phyloP scores from a whole-genome alignment of 2,797 vertebrate species.

The Aeoliscus strigatus region DNA sequence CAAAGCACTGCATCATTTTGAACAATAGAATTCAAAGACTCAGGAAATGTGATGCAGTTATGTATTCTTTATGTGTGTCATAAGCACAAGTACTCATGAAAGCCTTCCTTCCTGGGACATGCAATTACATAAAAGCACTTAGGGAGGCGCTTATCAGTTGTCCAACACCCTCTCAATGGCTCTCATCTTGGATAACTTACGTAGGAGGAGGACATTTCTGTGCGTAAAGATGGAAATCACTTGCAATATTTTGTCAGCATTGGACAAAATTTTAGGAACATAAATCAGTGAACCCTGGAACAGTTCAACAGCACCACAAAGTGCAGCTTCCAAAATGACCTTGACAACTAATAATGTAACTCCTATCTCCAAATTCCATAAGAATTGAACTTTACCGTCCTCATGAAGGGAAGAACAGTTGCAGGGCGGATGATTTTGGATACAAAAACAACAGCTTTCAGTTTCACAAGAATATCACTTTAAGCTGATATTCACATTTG shows the following conservation, averaged over 20 bases:
- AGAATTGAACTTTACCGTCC: neutral
- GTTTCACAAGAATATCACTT: constrained; percentile 48
- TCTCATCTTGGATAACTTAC: too few species aligned
- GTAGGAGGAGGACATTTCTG: too few species aligned
- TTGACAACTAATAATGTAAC: too few species aligned
- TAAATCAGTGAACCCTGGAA: too few species aligned
- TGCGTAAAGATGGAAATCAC: neutral
- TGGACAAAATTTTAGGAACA: too few species aligned
- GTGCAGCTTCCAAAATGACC: too few species aligned
- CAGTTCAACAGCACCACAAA: too few species aligned
- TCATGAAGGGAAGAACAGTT: too few species aligned
- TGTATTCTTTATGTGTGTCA: neutral
- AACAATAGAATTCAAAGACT: too few species aligned
- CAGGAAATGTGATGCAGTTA: neutral
- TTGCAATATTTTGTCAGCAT: too few species aligned
- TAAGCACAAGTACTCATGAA: neutral
- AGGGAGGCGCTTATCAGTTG: neutral
- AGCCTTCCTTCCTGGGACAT: neutral
- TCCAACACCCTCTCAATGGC: neutral
- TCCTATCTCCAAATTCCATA: neutral
- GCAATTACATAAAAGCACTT: neutral
- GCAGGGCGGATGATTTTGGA: too few species aligned
- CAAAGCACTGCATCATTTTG: too few species aligned
- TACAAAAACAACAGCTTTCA: constrained; percentile 19
- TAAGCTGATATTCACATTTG: constrained; percentile 62